Base-by-base conservation (phyloP, 1,140 invertebrate species). In the Trichonephila clavata region DNA sequence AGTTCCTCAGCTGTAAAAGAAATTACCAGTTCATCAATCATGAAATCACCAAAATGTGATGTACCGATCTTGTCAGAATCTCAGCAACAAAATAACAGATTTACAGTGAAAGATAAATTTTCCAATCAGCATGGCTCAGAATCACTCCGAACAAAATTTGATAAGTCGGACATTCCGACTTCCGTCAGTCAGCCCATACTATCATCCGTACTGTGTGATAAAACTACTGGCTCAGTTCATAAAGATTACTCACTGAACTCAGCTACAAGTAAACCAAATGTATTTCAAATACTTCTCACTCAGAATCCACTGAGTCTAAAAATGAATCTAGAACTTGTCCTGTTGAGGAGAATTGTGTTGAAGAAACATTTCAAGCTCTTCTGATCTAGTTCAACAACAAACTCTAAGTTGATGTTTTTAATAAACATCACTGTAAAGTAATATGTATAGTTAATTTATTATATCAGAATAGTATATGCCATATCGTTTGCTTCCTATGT, bases 401-500 rank as follows among this genome's bases (percentile, higher is more conserved):
- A 27, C 83, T 59, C 63, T 57, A 39, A 93, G 92, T 88, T 93
- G 86, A 93, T 93, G 24, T 93, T 77, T 87, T 87, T 57, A 63
- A 8, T 2, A 18, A 61, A 68, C 43, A 43, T 32, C 21, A 86
- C 24, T 93, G 83, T 92, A 68, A 60, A 84, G 80, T 61, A 93
- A 88, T 59, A 43, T 93, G 92, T 93, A 93, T 93, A 93, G 92
- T 43, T 87, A 80, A 93, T 88, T 93, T 93, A 93, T 93, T 92
- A 43, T 81, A 77, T 77, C 71, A 77, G 71, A 77, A 13, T 77
- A 77, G 71, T 39, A 39, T 77, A 39, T 32, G 71, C 71, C 71
- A 77, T 77, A 77, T 77, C 14, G 32, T 77, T 77, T 77, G 71
- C 27, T 27, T 27, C 32, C 27, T 21, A 10, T 24, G 20, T 59